phyloP scores from a whole-genome alignment of 1,140 invertebrate species.

The Babylonia areolata region DNA sequence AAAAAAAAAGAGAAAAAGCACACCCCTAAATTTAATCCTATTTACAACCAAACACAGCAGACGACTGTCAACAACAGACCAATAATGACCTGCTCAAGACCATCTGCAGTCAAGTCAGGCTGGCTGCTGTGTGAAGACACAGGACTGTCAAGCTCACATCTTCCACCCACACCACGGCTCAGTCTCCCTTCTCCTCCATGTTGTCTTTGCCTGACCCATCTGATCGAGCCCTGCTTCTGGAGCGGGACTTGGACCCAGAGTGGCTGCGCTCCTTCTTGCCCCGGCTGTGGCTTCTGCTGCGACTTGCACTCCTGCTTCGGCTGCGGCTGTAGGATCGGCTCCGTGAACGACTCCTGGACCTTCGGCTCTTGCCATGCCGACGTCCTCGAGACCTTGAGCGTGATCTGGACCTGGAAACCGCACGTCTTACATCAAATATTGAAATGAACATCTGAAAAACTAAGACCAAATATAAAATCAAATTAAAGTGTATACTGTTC shows the following conservation, averaged over 20 bases:
- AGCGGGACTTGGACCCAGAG: constrained; percentile 62
- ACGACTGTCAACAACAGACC: not conserved
- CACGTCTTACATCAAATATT: no score
- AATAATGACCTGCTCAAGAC: constrained; percentile 34
- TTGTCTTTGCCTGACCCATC: constrained; percentile 38
- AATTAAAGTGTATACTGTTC: no score
- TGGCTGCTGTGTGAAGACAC: not conserved
- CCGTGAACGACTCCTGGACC: constrained; percentile 78
- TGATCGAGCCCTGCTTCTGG: constrained; percentile 35
- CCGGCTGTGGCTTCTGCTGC: constrained; percentile 42
- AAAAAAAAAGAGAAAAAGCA: no score
- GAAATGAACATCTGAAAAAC: no score
- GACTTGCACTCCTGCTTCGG: constrained; percentile 48
- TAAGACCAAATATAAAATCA: no score
- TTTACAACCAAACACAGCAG: no score
- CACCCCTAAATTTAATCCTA: no score
- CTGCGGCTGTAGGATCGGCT: constrained; percentile 77
- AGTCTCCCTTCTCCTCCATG: constrained; percentile 27
- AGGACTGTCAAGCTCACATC: not conserved
- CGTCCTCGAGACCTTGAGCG: constrained; percentile 71
- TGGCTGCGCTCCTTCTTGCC: constrained; percentile 78
- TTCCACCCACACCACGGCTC: not conserved
- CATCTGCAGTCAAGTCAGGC: not conserved
- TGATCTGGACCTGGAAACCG: constrained; percentile 53
- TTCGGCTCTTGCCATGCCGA: constrained; percentile 51